Percentiles rank a stretch among this genome's conserved stretches.
These are phyloP conservation scores for Lagorchestes hirsutus DNA, from an alignment of 2,797 vertebrate genomes.

Conservation along the genomic window DNA sequence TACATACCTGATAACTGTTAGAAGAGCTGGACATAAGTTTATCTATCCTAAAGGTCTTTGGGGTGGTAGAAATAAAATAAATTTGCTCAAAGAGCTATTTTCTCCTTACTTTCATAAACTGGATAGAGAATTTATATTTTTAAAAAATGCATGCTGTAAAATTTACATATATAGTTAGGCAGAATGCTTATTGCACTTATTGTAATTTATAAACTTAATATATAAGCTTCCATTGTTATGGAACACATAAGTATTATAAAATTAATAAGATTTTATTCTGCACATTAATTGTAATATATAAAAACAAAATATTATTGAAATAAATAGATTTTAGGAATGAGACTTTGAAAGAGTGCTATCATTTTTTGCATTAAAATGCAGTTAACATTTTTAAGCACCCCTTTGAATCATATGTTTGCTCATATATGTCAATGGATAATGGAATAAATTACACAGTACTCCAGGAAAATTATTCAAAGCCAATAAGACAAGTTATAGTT, in stretches of 20 bases:
- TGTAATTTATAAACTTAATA: background rate
- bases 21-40: background rate
- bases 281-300: background rate
- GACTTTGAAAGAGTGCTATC: background rate
- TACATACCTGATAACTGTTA: background rate
- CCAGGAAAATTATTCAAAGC: constrained; percentile 69
- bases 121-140: background rate
- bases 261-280: background rate
- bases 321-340: background rate
- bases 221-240: background rate
- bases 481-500: constrained; percentile 68
- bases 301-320: constrained; percentile 21
- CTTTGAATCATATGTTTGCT: background rate
- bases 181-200: background rate
- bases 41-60: background rate
- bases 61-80: background rate
- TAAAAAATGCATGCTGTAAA: background rate
- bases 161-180: background rate
- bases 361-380: background rate
- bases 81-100: background rate
- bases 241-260: background rate
- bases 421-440: background rate
- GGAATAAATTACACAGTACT: constrained; percentile 33
- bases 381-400: background rate
- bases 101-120: background rate